These are phyloP conservation scores for Ligdia adustata DNA, from an alignment of 2,888 invertebrate species.

Conservation along the genomic window DNA sequence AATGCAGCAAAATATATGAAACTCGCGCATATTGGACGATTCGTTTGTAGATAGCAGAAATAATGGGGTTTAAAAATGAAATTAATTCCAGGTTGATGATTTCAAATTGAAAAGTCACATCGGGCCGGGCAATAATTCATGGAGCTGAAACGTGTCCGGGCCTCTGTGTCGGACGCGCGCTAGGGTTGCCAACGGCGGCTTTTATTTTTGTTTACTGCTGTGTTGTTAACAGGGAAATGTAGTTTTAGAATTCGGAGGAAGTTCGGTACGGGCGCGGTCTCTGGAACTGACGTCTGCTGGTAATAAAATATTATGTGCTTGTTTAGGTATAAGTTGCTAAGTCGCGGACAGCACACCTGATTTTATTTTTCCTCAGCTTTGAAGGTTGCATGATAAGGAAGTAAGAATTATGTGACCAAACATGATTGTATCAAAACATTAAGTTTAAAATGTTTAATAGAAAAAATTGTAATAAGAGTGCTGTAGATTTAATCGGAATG, in stretches of 20 bases:
- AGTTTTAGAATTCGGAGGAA: conserved; percentile 36
- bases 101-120: conserved; percentile 85
- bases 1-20: conserved; percentile 72
- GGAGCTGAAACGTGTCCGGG: conserved; percentile 83
- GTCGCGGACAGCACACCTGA: too few species aligned
- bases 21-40: conserved; percentile 81
- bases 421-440: too few species aligned
- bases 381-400: too few species aligned
- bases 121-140: conserved; percentile 84
- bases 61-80: conserved; percentile 84
- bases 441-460: too few species aligned
- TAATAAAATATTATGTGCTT: conserved; percentile 6
- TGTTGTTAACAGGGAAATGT: conserved; percentile 38
- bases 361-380: too few species aligned
- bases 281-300: conserved; percentile 17
- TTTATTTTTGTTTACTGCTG: conserved; percentile 54
- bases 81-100: conserved; percentile 85
- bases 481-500: too few species aligned
- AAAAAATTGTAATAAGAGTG: too few species aligned
- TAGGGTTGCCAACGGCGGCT: conserved; percentile 63
- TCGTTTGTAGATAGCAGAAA: conserved; percentile 80
- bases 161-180: conserved; percentile 73
- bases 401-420: too few species aligned
- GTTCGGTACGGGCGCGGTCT: conserved; percentile 17
- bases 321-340: background rate